These are phyloP conservation scores for Palloptera scutellata DNA, from an alignment of 2,888 invertebrate species.

Conservation along the genomic window DNA sequence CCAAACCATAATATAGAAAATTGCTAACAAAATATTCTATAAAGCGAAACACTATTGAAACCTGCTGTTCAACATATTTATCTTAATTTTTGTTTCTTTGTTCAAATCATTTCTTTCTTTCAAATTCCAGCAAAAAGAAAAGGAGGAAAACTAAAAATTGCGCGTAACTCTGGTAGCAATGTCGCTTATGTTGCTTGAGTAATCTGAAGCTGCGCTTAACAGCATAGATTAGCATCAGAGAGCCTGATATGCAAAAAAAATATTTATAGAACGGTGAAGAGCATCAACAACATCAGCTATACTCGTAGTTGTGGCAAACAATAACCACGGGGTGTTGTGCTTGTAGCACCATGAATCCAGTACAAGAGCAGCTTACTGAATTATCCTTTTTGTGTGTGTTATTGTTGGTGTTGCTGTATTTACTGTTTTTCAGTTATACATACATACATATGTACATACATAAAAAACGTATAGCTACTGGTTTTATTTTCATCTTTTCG, in stretches of 20 bases:
- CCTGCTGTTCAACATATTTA: not conserved
- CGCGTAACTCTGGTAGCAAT: conserved; percentile 18
- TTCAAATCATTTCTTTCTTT: not conserved
- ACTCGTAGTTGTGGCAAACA: too few species aligned
- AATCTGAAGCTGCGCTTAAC: not conserved
- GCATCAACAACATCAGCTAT: too few species aligned
- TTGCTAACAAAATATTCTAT: not conserved
- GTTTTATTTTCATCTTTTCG: not conserved
- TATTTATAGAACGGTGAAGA: too few species aligned
- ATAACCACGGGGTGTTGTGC: too few species aligned
- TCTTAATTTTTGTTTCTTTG: not conserved
- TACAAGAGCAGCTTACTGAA: not conserved
- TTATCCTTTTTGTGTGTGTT: conserved; percentile 15
- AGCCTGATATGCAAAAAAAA: too few species aligned
- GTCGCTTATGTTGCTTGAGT: not conserved
- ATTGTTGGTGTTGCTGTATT: conserved; percentile 18
- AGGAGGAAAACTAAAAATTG: not conserved
- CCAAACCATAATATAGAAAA: not conserved
- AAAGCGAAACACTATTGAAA: too few species aligned
- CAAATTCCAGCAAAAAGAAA: not conserved
- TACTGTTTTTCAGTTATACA: conserved; percentile 16
- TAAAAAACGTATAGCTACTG: not conserved
- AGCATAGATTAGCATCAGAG: not conserved
- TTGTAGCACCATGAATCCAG: too few species aligned
- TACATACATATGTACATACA: not conserved